Percentiles rank a stretch among this genome's conserved stretches.
Evolutionary conservation across 2,888 invertebrate species (phyloP).

Genomic region (Drosophila putrida): DNA sequence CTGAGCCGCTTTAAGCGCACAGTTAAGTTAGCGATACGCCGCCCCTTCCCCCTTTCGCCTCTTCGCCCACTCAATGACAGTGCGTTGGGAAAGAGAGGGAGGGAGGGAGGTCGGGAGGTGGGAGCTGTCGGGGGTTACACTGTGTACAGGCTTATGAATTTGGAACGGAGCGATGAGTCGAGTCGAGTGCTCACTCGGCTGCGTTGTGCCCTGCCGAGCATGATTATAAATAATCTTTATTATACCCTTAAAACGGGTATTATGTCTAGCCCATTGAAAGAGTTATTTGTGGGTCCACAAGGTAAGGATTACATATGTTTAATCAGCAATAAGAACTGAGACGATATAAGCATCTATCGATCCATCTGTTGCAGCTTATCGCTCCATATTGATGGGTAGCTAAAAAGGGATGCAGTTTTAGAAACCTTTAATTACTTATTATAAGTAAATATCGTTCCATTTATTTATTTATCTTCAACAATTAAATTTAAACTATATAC

Average conservation of each 20-base stretch:
- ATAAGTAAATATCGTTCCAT: too few species aligned
- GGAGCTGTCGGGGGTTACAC: neutral
- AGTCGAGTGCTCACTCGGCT: conserved; percentile 27
- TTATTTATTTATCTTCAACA: too few species aligned
- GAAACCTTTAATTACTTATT: too few species aligned
- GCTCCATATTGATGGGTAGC: neutral
- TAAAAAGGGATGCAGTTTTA: too few species aligned
- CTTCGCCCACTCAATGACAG: neutral
- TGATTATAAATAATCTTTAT: conserved; percentile 43
- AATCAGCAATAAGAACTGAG: neutral
- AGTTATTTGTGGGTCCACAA: conserved; percentile 3
- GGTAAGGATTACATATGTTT: conserved; percentile 2
- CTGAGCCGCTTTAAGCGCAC: conserved; percentile 57
- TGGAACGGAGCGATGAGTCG: conserved; percentile 31
- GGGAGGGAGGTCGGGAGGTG: neutral
- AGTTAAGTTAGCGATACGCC: conserved; percentile 46
- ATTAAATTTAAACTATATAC: too few species aligned
- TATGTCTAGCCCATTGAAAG: conserved; percentile 5
- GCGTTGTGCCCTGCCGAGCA: conserved; percentile 27
- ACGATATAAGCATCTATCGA: neutral
- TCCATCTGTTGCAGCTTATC: neutral
- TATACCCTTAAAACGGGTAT: conserved; percentile 24
- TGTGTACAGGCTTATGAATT: conserved; percentile 52
- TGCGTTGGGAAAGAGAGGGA: neutral
- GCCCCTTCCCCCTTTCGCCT: neutral